Evolutionary conservation across 2,113 vertebrate species (phyloP).

Genomic region (Macrotus californicus): DNA sequence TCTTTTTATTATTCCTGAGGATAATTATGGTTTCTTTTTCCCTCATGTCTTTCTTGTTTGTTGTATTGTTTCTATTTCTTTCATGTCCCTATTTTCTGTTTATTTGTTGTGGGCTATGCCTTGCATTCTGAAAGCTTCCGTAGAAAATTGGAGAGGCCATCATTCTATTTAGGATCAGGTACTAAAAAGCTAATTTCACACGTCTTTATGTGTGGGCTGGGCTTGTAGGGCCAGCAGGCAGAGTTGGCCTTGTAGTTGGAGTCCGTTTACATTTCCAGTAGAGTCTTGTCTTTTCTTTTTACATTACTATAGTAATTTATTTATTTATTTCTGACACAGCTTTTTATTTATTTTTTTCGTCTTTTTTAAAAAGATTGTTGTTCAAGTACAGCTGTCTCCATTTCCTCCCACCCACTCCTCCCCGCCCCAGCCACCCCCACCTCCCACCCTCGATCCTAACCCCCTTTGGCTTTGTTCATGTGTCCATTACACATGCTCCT

Average conservation of each 20-base stretch:
- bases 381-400: too few relatives aligned
- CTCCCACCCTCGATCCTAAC: too few relatives aligned
- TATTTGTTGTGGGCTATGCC: not conserved
- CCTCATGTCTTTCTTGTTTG: not conserved
- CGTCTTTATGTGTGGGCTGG: not conserved
- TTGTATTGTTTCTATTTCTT: not conserved
- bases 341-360: too few relatives aligned
- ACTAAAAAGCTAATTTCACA: not conserved
- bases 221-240: not conserved
- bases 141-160: not conserved
- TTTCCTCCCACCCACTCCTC: too few relatives aligned
- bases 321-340: too few relatives aligned
- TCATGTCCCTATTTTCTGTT: not conserved
- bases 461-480: too few relatives aligned
- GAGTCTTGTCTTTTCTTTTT: not conserved
- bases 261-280: not conserved
- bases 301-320: too few relatives aligned
- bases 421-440: too few relatives aligned
- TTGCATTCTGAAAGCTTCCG: not conserved
- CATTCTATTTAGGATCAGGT: not conserved
- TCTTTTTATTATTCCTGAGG: not conserved
- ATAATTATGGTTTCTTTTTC: not conserved
- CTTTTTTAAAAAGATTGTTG: too few relatives aligned
- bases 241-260: not conserved
- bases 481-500: too few relatives aligned